A percentile compares a stretch with the other conserved stretches of the same genome.
Evolutionary conservation across 2,113 vertebrate species (phyloP).

Genomic region (Nothobranchius furzeri): DNA sequence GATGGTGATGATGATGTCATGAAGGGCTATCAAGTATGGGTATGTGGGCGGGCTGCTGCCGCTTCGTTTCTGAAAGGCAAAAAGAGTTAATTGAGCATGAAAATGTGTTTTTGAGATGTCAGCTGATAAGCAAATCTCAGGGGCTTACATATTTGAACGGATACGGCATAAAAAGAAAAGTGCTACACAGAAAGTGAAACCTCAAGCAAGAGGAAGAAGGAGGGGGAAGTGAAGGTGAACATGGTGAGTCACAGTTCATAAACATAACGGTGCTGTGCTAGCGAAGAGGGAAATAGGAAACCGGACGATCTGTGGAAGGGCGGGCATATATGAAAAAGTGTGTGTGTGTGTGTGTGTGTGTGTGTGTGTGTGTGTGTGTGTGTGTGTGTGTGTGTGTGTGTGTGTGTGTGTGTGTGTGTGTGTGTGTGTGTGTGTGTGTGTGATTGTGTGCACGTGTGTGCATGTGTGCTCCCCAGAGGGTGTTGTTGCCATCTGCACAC

Average conservation of each 20-base stretch:
- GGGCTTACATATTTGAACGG: background rate
- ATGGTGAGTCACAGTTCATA: slow-evolving; percentile 8
- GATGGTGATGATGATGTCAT: slow-evolving; percentile 33
- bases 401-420: background rate
- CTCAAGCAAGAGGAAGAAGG: background rate
- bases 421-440: background rate
- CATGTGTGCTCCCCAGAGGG: background rate
- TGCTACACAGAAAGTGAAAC: background rate
- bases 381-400: background rate
- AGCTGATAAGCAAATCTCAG: slow-evolving; percentile 2
- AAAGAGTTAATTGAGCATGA: slow-evolving; percentile 10
- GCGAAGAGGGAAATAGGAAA: background rate
- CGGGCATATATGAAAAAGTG: slow-evolving; percentile 8
- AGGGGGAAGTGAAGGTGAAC: slow-evolving; percentile 4
- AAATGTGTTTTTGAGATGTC: slow-evolving; percentile 1
- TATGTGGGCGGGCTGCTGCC: slow-evolving; percentile 43
- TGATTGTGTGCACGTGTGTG: no score
- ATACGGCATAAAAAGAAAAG: background rate
- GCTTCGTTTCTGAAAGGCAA: slow-evolving; percentile 34
- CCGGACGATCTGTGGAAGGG: background rate
- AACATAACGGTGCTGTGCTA: background rate
- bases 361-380: background rate
- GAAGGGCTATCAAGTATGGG: slow-evolving; percentile 13
- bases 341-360: slow-evolving; percentile 1
- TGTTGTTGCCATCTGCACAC: slow-evolving; percentile 39